A percentile compares a stretch with the other conserved stretches of the same genome.
These are phyloP conservation scores for Venustoraphidia nigricollis DNA, from an alignment of 2,888 invertebrate genomes.

Conservation along the genomic window DNA sequence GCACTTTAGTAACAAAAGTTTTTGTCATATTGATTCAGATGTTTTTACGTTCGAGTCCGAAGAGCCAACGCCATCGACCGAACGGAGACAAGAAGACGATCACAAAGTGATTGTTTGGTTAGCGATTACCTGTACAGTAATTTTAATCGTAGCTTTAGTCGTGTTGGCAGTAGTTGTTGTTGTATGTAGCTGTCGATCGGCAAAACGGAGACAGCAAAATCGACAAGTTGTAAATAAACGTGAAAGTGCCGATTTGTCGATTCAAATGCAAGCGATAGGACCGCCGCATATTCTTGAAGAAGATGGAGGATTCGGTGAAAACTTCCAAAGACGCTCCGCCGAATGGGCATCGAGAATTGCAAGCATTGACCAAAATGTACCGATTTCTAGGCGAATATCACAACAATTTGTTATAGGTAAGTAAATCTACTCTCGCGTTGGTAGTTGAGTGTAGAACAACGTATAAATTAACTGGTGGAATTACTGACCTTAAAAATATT, in stretches of 20 bases:
- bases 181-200: background rate
- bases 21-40: no score
- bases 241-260: background rate
- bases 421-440: background rate
- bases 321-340: slow-evolving; percentile 26
- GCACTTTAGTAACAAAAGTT: no score
- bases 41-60: no score
- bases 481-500: no score
- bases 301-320: slow-evolving; percentile 28
- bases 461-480: no score
- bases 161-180: background rate
- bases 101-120: no score
- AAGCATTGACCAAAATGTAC: slow-evolving; percentile 21
- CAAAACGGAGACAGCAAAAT: background rate
- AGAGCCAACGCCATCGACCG: no score
- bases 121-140: no score
- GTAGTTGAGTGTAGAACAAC: no score
- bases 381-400: slow-evolving; percentile 18
- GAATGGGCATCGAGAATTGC: slow-evolving; percentile 16
- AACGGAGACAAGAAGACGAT: no score
- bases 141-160: background rate
- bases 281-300: slow-evolving; percentile 25
- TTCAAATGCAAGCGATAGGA: slow-evolving; percentile 15
- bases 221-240: no score
- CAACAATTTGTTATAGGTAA: slow-evolving; percentile 10